Evolutionary conservation across 2,113 vertebrate genomes (phyloP).

Genomic region (Pampusana beccarii): DNA sequence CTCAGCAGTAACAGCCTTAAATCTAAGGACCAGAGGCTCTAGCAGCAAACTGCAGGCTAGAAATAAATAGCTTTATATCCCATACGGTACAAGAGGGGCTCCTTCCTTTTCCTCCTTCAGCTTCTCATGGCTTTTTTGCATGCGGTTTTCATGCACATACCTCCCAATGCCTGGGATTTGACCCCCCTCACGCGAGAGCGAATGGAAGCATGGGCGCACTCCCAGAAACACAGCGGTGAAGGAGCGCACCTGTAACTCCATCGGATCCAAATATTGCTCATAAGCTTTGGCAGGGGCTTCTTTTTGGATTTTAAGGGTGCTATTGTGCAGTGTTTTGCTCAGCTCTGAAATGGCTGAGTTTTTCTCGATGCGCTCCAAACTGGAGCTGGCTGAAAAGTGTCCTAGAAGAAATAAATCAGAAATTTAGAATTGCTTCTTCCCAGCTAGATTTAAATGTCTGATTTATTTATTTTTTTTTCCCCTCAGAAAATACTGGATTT

Average conservation of each 20-base stretch:
- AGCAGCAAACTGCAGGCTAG: constrained; percentile 1
- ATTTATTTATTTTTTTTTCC: neutral
- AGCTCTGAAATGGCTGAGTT: neutral
- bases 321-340: neutral
- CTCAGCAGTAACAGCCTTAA: neutral
- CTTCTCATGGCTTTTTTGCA: neutral
- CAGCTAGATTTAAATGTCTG: neutral
- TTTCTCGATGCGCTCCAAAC: neutral
- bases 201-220: fast-evolving
- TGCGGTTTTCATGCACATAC: neutral
- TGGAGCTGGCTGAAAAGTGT: neutral
- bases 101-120: neutral
- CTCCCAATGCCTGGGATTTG: neutral
- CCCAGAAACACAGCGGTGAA: neutral
- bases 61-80: constrained; percentile 1
- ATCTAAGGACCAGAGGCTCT: neutral
- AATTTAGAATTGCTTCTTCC: neutral
- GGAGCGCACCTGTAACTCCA: neutral
- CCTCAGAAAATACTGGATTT: neutral
- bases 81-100: fast-evolving
- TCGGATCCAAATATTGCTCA: neutral
- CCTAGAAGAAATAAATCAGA: constrained; percentile 15
- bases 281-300: neutral
- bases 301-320: neutral
- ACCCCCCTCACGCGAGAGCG: fast-evolving